A percentile compares a stretch with the other conserved stretches of the same genome.
These are phyloP conservation scores for Asarcornis scutulata DNA, from an alignment of 2,113 vertebrate genomes.

Conservation along the genomic window DNA sequence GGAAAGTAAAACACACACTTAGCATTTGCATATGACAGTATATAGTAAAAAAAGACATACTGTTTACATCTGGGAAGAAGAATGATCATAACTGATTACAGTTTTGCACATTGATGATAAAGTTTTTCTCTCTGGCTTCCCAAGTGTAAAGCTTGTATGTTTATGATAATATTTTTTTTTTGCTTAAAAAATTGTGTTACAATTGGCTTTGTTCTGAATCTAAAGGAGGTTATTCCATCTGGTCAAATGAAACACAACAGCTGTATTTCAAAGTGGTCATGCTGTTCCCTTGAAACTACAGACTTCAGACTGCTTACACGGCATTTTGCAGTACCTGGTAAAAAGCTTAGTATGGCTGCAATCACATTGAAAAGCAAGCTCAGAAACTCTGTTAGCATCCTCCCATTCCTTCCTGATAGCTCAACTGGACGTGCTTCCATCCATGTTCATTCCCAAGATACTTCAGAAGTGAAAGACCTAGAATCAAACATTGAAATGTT, in stretches of 20 bases:
- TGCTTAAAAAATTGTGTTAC: fast-evolving
- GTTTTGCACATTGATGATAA: neutral
- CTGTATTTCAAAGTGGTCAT: neutral
- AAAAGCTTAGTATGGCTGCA: neutral
- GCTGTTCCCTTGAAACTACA: neutral
- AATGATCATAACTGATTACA: neutral
- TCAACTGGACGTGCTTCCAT: neutral
- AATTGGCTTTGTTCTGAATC: neutral
- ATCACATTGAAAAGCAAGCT: neutral
- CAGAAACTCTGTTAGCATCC: neutral
- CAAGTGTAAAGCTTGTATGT: neutral
- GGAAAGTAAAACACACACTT: neutral
- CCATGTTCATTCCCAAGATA: neutral
- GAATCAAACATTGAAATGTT: neutral
- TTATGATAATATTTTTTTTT: neutral
- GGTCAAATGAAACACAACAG: neutral
- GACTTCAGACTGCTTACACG: neutral
- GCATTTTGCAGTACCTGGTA: neutral
- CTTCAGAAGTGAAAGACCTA: neutral
- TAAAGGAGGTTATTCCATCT: neutral
- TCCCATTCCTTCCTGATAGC: fast-evolving
- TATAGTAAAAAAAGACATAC: neutral
- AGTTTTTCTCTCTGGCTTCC: neutral
- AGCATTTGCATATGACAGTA: neutral
- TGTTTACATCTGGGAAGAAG: neutral